These are phyloP conservation scores for Orthochromis malagaraziensis DNA, from an alignment of 2,113 vertebrate genomes.

Conservation along the genomic window DNA sequence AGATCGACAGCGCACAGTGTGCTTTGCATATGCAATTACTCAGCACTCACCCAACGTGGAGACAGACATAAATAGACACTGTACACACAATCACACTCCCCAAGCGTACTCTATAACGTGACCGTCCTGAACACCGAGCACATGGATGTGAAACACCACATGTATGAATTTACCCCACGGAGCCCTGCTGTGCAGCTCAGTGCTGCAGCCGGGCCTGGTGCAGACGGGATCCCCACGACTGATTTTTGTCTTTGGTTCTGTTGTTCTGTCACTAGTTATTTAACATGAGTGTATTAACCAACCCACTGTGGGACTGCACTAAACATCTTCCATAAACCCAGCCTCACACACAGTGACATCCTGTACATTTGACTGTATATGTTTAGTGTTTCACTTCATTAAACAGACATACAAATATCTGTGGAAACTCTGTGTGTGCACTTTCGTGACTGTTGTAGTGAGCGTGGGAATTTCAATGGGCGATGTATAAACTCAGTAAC, in stretches of 20 bases:
- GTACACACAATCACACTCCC: background rate
- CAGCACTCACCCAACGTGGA: background rate
- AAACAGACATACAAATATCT: background rate
- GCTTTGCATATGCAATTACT: background rate
- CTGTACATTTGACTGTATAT: background rate
- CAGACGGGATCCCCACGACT: background rate
- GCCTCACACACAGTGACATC: background rate
- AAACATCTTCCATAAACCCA: background rate
- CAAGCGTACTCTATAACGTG: background rate
- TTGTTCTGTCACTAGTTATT: background rate
- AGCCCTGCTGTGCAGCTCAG: background rate
- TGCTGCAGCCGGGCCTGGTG: background rate
- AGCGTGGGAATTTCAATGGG: background rate
- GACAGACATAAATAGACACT: background rate
- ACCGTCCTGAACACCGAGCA: background rate
- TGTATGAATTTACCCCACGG: background rate
- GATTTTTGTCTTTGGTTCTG: background rate
- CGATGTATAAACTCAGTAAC: background rate
- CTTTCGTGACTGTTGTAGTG: background rate
- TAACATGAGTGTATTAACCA: background rate
- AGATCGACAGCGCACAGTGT: fast-evolving
- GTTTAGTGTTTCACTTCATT: background rate
- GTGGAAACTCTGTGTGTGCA: fast-evolving
- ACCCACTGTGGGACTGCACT: background rate
- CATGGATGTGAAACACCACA: background rate